Evolutionary conservation across 2,113 vertebrate species (phyloP), one percentile per base, ranked within the genome.

Genomic region (Eubucco bourcierii): DNA sequence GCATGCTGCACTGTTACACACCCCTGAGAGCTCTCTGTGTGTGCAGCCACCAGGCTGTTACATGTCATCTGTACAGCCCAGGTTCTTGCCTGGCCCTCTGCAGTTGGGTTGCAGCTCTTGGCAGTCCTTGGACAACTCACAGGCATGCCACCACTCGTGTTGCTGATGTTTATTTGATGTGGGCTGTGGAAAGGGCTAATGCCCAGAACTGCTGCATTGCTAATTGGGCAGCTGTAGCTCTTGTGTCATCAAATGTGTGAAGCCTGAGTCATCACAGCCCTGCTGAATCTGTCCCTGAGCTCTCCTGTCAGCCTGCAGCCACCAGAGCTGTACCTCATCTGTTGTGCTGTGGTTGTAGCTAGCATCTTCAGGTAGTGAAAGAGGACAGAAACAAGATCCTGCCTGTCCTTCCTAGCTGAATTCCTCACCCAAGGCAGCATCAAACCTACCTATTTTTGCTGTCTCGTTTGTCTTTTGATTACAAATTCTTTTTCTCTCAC

Each of bases 31-130:
- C 27, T 8, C 13, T 16, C 4, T 21, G 6, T 6, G 68, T 17
- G 44, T 47, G 5, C 39, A 47, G 52, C n/a, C 37, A 20, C 59
- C 0, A 1, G 34, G 8, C 33, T 52, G 28, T 60, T 52, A 9
- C 0, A 5, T 2, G 1, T 8, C 15, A 25, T 12, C 5, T 5
- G 34, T 3, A 2, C 15, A 6, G 14, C 31, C 25, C 41, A 14
- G 0, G 18, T 52, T 33, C 8, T 2, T 2, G 2, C 41, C 34
- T 6, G 9, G 27, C 17, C 18, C 41, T 15, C 63, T 8, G 34
- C 31, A n/a, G 31, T 1, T 19, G 50, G 15, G 50, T 66, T 29
- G 80, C 31, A 39, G 80, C 55, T 53, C 52, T 34, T 3, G 0
- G 19, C 1, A 2, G 12, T 55, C 28, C 58, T 53, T 1, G 0